Evolutionary conservation across 2,797 vertebrate genomes (phyloP).

Genomic region (Muraenolepis orangiensis): DNA sequence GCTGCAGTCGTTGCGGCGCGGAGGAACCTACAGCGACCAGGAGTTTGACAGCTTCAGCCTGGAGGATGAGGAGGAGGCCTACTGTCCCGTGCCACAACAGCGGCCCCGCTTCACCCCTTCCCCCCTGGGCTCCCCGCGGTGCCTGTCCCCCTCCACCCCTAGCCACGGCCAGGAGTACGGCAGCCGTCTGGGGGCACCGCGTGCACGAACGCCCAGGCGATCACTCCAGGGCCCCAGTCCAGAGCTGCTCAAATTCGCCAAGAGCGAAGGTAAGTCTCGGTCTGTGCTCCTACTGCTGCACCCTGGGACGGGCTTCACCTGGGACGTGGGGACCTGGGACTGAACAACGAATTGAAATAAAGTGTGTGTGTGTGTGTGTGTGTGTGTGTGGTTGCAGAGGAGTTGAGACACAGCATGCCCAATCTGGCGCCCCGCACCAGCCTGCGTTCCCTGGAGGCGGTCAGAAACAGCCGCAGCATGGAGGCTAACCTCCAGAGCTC

Average conservation of each 20-base stretch:
- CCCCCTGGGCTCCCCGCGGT: slow-evolving; percentile 85
- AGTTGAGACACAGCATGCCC: slow-evolving; percentile 92
- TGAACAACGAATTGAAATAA: too few relatives aligned
- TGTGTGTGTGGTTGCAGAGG: slow-evolving; percentile 79
- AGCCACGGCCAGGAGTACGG: slow-evolving; percentile 69
- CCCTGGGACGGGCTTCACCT: not conserved
- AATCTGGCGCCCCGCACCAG: slow-evolving; percentile 86
- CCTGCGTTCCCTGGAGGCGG: slow-evolving; percentile 83
- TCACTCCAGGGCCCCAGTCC: slow-evolving; percentile 77
- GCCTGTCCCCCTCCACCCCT: slow-evolving; percentile 81
- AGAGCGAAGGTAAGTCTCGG: slow-evolving; percentile 79
- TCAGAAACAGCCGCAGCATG: slow-evolving; percentile 89
- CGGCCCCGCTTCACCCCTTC: slow-evolving; percentile 82
- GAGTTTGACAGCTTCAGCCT: slow-evolving; percentile 88
- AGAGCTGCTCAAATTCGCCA: slow-evolving; percentile 83
- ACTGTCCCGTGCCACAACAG: slow-evolving; percentile 71
- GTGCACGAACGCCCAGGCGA: slow-evolving; percentile 76
- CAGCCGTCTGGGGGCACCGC: slow-evolving; percentile 62
- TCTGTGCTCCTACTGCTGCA: not conserved
- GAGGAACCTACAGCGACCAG: slow-evolving; percentile 87
- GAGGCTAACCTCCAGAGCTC: slow-evolving; percentile 92
- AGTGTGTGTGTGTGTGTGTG: slow-evolving; percentile 31
- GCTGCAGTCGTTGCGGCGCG: slow-evolving; percentile 83
- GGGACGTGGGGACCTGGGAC: too few relatives aligned
- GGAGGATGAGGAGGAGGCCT: slow-evolving; percentile 86